phyloP scores from a whole-genome alignment of 2,888 invertebrate genomes.

The Habrosyne pyritoides region DNA sequence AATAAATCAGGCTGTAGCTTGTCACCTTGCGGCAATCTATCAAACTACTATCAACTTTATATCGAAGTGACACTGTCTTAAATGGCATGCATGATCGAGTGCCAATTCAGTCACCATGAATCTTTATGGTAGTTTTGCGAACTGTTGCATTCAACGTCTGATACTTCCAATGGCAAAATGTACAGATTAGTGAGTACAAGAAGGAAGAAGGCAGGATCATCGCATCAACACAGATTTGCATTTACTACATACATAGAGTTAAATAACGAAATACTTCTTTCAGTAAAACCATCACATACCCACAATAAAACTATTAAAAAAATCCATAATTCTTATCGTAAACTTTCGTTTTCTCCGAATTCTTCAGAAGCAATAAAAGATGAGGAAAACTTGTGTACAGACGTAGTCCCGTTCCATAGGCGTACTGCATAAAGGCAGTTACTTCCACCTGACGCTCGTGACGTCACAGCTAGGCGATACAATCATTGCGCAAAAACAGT shows the following conservation, averaged over 20 bases:
- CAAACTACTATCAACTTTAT: not conserved
- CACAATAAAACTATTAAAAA: too few species aligned
- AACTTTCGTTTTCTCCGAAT: not conserved
- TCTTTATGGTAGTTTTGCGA: not conserved
- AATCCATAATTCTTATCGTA: too few species aligned
- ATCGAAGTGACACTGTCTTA: not conserved
- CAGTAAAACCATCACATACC: too few species aligned
- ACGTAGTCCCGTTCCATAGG: not conserved
- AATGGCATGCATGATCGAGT: constrained; percentile 1
- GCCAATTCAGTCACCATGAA: not conserved
- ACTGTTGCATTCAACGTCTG: too few species aligned
- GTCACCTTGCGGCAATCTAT: not conserved
- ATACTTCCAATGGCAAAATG: too few species aligned
- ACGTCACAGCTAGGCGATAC: constrained; percentile 16
- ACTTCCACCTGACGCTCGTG: constrained; percentile 8
- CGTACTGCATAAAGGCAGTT: not conserved
- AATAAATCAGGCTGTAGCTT: not conserved
- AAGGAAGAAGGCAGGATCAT: too few species aligned
- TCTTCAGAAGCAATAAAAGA: not conserved
- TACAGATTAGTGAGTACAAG: too few species aligned
- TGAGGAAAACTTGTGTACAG: not conserved
- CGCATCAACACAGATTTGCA: too few species aligned
- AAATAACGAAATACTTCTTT: too few species aligned
- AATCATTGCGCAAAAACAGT: constrained; percentile 31
- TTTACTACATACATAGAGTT: too few species aligned